phyloP scores from a whole-genome alignment of 2,888 invertebrate genomes.

The Spatulosminthurus flaviceps region DNA sequence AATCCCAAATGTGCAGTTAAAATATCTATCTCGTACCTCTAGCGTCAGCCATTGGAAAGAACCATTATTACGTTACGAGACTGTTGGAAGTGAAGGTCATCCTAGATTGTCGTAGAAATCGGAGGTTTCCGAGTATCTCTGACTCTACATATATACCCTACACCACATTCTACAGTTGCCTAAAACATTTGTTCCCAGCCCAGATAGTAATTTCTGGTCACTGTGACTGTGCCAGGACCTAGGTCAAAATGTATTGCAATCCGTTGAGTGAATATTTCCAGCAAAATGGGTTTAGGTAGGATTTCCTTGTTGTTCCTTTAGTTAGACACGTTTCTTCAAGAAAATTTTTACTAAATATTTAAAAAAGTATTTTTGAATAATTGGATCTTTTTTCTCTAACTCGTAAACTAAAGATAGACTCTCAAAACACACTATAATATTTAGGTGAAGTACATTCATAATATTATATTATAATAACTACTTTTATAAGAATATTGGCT shows the following conservation, averaged over 20 bases:
- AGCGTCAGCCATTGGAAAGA: slow-evolving; percentile 25
- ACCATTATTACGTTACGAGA: neutral
- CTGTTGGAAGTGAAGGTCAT: slow-evolving; percentile 22
- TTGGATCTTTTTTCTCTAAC: neutral
- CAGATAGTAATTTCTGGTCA: slow-evolving; percentile 24
- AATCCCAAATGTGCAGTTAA: no score
- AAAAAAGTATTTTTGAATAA: no score
- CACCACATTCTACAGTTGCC: no score
- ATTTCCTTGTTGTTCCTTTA: slow-evolving; percentile 7
- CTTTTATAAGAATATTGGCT: no score
- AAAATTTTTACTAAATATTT: slow-evolving; percentile 10
- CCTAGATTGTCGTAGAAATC: neutral
- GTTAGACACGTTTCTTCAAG: neutral
- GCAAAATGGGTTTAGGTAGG: slow-evolving; percentile 33
- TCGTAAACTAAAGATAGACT: no score
- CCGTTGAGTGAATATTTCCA: slow-evolving; percentile 18
- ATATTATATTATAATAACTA: no score
- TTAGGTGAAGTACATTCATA: no score
- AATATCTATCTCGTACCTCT: neutral
- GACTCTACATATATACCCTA: no score
- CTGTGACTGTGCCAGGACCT: slow-evolving; percentile 6
- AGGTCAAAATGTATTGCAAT: slow-evolving; percentile 14
- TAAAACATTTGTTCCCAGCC: neutral
- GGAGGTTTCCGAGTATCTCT: neutral
- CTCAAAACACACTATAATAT: no score